These are phyloP conservation scores for Hylaeus volcanicus DNA, from an alignment of 1,140 invertebrate species.

Conservation along the genomic window DNA sequence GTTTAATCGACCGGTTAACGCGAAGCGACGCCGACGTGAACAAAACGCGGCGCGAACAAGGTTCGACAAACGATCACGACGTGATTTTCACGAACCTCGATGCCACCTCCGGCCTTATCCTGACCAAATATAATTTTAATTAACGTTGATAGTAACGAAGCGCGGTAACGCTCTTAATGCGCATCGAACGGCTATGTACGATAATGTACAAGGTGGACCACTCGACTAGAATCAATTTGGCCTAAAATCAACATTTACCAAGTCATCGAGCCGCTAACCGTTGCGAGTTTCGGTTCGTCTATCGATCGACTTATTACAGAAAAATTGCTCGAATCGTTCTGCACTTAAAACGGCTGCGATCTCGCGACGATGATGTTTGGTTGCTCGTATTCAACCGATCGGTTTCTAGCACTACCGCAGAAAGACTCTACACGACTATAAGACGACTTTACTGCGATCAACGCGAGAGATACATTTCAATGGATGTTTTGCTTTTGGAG, in stretches of 20 bases:
- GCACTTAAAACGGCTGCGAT: no score
- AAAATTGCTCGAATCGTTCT: background rate
- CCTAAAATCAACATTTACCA: slow-evolving; percentile 2
- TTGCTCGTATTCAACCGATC: no score
- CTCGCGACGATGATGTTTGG: no score
- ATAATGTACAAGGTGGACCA: background rate
- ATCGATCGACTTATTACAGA: background rate
- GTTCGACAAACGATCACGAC: background rate
- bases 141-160: slow-evolving; percentile 13
- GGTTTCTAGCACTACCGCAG: no score
- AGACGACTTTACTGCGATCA: background rate
- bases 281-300: background rate
- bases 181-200: background rate
- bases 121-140: slow-evolving; percentile 9
- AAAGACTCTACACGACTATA: no score
- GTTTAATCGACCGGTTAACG: background rate
- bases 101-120: background rate
- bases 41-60: no score
- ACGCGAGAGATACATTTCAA: background rate
- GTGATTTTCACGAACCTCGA: background rate
- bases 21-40: background rate
- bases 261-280: background rate
- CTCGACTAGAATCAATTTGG: background rate
- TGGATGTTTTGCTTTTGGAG: background rate
- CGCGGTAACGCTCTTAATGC: background rate